Base-by-base conservation (phyloP, 2,888 invertebrate genomes). In the Caenorhabditis wallacei region DNA sequence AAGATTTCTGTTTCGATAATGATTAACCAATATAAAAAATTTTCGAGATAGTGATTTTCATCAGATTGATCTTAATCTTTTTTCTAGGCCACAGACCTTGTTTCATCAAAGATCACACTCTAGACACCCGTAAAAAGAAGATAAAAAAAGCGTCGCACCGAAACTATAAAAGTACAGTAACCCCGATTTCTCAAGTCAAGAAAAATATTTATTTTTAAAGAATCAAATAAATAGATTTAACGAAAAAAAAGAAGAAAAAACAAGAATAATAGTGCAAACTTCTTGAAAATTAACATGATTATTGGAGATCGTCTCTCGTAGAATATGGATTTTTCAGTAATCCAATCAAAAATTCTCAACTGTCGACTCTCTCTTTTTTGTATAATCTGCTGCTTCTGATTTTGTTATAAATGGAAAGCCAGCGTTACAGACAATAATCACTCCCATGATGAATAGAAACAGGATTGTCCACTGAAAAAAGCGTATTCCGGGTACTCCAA, bases 351-450 rank as follows among this genome's bases (percentile, higher is more conserved):
- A 30, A 18, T 30, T 51, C 4, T 35, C 18, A 30, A 35, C 1
- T 2, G 30, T 40, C 5, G 8, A 2, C n/a, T 56, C 22, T 20
- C 10, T 57, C 56, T 46, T 40, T 35, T 80, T 80, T 3, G 84
- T 84, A 40, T 79, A 84, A 43, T 82, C 82, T 11, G 84, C 84
- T 24, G 84, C 66, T n/a, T 75, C 71, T 7, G 75, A 72, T 20
- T 46, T 72, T 0, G 82, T 79, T n/a, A 84, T 35, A 35, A 82
- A 71, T 13, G 79, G 78, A 22, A 85, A 85, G 2, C 80, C 68
- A 0, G 63, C 64, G 20, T 82, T 85, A 61, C 74, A 76, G 7
- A 76, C 43, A 13, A 69, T 35, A 18, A 82, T 71, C 43, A 85
- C 53, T 1, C 57, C 68, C n/a, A 78, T 72, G 43, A 82, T 75